phyloP scores from a whole-genome alignment of 2,888 invertebrate genomes.

The Argynnis bischoffii region DNA sequence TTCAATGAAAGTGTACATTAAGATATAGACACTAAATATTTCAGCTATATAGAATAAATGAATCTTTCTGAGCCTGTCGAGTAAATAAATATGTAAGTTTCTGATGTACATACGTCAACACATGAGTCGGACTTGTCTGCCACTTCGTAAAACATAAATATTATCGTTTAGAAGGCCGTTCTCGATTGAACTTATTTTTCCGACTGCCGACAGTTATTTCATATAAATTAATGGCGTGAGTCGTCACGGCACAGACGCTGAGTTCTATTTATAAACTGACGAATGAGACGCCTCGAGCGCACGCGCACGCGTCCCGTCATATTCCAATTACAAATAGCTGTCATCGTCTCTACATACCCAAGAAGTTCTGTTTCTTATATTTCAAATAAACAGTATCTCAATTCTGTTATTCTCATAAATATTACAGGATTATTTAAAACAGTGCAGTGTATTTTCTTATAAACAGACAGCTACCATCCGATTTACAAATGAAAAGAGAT shows the following conservation, averaged over 20 bases:
- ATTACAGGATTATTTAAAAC: slow-evolving; percentile 30
- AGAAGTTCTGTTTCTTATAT: slow-evolving; percentile 57
- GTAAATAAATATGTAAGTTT: slow-evolving; percentile 49
- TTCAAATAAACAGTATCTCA: slow-evolving; percentile 54
- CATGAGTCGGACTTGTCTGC: slow-evolving; percentile 56
- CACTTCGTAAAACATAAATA: slow-evolving; percentile 81
- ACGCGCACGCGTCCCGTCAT: slow-evolving; percentile 79
- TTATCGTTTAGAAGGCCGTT: slow-evolving; percentile 78
- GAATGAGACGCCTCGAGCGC: slow-evolving; percentile 80
- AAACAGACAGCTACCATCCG: slow-evolving; percentile 31
- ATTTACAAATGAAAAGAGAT: slow-evolving; percentile 59
- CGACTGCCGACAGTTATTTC: slow-evolving; percentile 82
- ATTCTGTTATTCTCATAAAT: slow-evolving; percentile 50
- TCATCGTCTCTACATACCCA: slow-evolving; percentile 71
- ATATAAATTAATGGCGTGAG: slow-evolving; percentile 82
- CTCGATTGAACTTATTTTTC: slow-evolving; percentile 79
- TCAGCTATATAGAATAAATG: slow-evolving; percentile 23
- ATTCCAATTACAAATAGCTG: slow-evolving; percentile 82
- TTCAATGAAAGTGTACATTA: neutral
- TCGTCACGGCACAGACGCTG: slow-evolving; percentile 81
- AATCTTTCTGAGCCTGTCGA: slow-evolving; percentile 30
- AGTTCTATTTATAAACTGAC: slow-evolving; percentile 81
- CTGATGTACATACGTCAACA: slow-evolving; percentile 72
- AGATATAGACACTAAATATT: slow-evolving; percentile 17
- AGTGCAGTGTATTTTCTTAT: slow-evolving; percentile 28